Base-by-base conservation (phyloP, 2,888 invertebrate genomes). In the Drosophila helvetica region DNA sequence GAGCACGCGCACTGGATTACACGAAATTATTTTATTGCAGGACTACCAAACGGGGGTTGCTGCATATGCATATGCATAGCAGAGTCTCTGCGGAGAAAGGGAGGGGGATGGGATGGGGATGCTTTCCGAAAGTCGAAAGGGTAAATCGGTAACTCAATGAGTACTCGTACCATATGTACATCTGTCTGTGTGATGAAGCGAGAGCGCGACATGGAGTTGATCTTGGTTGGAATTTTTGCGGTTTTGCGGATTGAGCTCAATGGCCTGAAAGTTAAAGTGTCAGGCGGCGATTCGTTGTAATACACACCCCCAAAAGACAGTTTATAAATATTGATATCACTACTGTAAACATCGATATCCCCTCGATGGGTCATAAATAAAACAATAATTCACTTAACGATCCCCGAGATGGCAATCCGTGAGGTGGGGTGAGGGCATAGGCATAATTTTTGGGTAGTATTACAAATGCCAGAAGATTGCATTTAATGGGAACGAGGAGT, bases 1-100 rank as follows among this genome's bases (percentile, higher is more conserved):
- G 80, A 85, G 85, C 85, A 85, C 85, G 85, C 86, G 82, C 77
- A 61, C 48, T 46, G 82, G 82, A 85, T 85, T 85, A 82, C 78
- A 79, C 65, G 76, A 75, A 15, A 78, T 84, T 55, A 78, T 80
- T 83, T 78, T 65, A 83, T 77, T 45, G 56, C 74, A 43, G 67
- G 48, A 57, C 52, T 27, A n/a, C 48, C 18, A 30, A 48, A 27
- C 27, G 27, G 27, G 27, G 27, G 27, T 27, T 27, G 27, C 22
- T 22, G 80, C 65, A 22, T 5, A 22, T 67, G 70, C 60, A 22
- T 30, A 19, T 22, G 27, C 47, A 62, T 30, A 8, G 17, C 7
- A 19, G 33, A 2, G 27, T 27, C 27, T 27, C 27, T 27, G 22
- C 5, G 25, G 9, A 18, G 12, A 15, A 15, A 48, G n/a, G 12